Evolutionary conservation across 2,797 vertebrate genomes (phyloP).

Genomic region (Sardinella longiceps): DNA sequence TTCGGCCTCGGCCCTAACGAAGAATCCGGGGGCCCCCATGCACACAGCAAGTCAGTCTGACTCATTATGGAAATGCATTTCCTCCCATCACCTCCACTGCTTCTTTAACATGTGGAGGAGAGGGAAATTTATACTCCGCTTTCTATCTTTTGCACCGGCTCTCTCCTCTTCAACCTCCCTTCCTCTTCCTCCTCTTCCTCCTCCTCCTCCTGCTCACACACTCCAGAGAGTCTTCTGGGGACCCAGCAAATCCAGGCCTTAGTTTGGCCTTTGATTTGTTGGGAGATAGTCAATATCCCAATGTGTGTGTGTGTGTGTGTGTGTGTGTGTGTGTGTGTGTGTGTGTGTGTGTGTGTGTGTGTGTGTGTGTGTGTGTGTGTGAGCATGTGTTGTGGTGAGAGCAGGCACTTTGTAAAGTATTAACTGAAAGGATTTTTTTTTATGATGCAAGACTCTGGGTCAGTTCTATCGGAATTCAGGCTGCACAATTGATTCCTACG

Average conservation of each 20-base stretch:
- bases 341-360: not conserved
- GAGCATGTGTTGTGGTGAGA: not conserved
- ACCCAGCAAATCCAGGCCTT: not conserved
- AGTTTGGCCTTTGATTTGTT: slow-evolving; percentile 1
- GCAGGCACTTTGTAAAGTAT: slow-evolving; percentile 9
- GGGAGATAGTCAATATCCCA: slow-evolving; percentile 8
- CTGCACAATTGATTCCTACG: not conserved
- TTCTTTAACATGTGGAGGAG: slow-evolving; percentile 49
- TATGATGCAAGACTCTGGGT: not conserved
- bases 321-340: not conserved
- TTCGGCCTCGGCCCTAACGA: slow-evolving; percentile 59
- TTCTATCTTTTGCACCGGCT: not conserved
- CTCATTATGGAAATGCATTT: slow-evolving; percentile 70
- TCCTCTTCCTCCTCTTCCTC: not conserved
- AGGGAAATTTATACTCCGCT: slow-evolving; percentile 4
- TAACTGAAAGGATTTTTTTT: not conserved
- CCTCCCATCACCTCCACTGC: slow-evolving; percentile 55
- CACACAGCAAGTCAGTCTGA: slow-evolving; percentile 59
- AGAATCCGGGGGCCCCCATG: slow-evolving; percentile 55
- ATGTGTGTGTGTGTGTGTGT: not conserved
- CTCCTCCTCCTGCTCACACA: not conserved
- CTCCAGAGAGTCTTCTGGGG: not conserved
- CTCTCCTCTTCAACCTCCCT: not conserved
- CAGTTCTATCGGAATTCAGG: not conserved
- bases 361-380: too few relatives aligned